Evolutionary conservation across 1,140 invertebrate species (phyloP).

Genomic region (Drosophila cardini): DNA sequence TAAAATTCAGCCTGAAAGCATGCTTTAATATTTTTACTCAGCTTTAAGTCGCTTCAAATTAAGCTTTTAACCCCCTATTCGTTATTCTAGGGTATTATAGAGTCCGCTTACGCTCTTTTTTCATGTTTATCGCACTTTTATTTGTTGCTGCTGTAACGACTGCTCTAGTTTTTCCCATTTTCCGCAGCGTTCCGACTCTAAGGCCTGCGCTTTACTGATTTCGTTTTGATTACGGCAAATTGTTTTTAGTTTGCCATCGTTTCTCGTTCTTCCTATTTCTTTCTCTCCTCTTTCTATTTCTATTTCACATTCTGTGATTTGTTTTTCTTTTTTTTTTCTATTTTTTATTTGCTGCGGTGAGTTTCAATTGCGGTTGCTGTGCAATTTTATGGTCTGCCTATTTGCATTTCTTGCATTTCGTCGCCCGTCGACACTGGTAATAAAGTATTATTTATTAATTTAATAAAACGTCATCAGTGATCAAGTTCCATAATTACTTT

Average conservation of each 20-base stretch:
- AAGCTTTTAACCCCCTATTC: not conserved
- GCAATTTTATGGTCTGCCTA: slow-evolving; percentile 48
- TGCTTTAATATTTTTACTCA: not conserved
- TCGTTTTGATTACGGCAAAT: slow-evolving; percentile 80
- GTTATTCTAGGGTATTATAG: slow-evolving; percentile 12
- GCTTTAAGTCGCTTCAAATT: too few relatives aligned
- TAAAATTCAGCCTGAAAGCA: not conserved
- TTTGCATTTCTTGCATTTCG: slow-evolving; percentile 56
- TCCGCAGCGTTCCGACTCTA: slow-evolving; percentile 40
- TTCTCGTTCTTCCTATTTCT: slow-evolving; percentile 14
- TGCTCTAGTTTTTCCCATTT: slow-evolving; percentile 62
- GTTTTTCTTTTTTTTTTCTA: slow-evolving; percentile 37
- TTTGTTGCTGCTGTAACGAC: slow-evolving; percentile 40
- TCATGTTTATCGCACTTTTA: slow-evolving; percentile 15
- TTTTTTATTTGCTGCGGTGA: slow-evolving; percentile 18
- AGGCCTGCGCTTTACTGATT: slow-evolving; percentile 76
- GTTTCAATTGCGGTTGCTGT: slow-evolving; percentile 59
- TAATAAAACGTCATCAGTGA: slow-evolving; percentile 32
- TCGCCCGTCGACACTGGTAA: not conserved
- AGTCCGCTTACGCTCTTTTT: not conserved
- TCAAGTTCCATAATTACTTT: slow-evolving; percentile 67
- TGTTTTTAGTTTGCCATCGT: slow-evolving; percentile 71
- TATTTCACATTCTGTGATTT: slow-evolving; percentile 37
- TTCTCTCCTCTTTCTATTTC: slow-evolving; percentile 11
- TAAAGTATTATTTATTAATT: slow-evolving; percentile 35